Evolutionary conservation across 2,888 invertebrate genomes (phyloP).

Genomic region (Panzeria rudis): DNA sequence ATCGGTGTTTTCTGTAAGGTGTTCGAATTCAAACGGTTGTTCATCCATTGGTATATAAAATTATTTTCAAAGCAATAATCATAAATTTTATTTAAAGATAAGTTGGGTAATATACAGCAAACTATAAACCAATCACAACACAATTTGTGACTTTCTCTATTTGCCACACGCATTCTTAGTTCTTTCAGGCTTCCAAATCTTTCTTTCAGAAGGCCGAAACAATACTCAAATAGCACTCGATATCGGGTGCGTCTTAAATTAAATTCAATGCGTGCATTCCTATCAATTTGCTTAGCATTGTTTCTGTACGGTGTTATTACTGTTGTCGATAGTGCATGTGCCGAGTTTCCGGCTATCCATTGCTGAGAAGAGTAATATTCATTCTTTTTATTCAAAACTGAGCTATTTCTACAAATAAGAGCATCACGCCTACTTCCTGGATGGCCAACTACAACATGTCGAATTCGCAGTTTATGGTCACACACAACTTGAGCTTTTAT

Average conservation of each 20-base stretch:
- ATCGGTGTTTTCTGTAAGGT: too few species aligned
- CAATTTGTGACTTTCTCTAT: neutral
- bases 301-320: conserved; percentile 20
- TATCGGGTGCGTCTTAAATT: conserved; percentile 10
- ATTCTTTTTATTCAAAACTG: neutral
- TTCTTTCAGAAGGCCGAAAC: conserved; percentile 32
- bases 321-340: conserved; percentile 15
- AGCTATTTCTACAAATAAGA: conserved; percentile 1
- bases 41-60: too few species aligned
- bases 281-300: neutral
- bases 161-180: conserved; percentile 18
- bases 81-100: neutral
- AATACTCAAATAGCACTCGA: conserved; percentile 27
- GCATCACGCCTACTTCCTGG: conserved; percentile 35
- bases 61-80: too few species aligned
- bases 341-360: conserved; percentile 45
- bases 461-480: conserved; percentile 7
- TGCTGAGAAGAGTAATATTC: conserved; percentile 21
- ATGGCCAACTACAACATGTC: conserved; percentile 29
- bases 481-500: conserved; percentile 16
- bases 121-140: conserved; percentile 37
- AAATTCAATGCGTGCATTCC: conserved; percentile 3
- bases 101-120: conserved; percentile 39
- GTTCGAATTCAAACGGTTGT: too few species aligned
- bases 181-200: conserved; percentile 36